Base-by-base conservation (phyloP, 2,888 invertebrate species). In the Leucophenga montana region DNA sequence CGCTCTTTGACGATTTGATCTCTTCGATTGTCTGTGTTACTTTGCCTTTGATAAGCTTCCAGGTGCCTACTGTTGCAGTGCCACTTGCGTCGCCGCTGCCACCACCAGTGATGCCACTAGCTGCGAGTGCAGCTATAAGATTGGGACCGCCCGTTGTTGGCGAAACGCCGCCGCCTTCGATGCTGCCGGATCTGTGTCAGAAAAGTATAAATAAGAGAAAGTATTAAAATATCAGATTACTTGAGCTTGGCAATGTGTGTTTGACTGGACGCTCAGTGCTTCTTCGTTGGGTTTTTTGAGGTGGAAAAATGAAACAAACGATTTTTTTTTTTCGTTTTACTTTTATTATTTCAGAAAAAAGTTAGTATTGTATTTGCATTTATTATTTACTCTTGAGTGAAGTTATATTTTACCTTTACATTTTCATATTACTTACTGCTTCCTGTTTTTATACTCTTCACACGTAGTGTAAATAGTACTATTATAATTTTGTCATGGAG, bases 11-110 rank as follows among this genome's bases (percentile, higher is more conserved):
- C 54, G 88, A 88, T 78, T 88, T 89, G 53, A 89, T 89, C 48
- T 89, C 89, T 78, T 88, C 89, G 75, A 89, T 85, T 5, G 88
- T 88, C 73, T 89, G 89, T 33, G 88, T 83, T 3, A 89, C 88
- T 76, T 87, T 88, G 66, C 88, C 89, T 76, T 89, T 89, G 73
- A 89, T 87, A 66, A 88, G 76, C 73, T 86, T 87, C 89, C 89
- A 89, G 71, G 89, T 88, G 69, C 88, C 88, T 14, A 87, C 82
- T 39, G 85, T 76, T 39, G 70, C 62, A 44, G 27, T 66, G 33
- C 59, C 67, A 11, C 66, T 67, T 11, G 64, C 62, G 54, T 66
- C 73, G 14, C 56, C 53, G 31, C 39, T 70, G 39, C 71, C 76
- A 3, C 70, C 71, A 50, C 74, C 69, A 56, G 46, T 70, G 39